phyloP scores from a whole-genome alignment of 2,888 invertebrate genomes.

The Cremastinae sp. region DNA sequence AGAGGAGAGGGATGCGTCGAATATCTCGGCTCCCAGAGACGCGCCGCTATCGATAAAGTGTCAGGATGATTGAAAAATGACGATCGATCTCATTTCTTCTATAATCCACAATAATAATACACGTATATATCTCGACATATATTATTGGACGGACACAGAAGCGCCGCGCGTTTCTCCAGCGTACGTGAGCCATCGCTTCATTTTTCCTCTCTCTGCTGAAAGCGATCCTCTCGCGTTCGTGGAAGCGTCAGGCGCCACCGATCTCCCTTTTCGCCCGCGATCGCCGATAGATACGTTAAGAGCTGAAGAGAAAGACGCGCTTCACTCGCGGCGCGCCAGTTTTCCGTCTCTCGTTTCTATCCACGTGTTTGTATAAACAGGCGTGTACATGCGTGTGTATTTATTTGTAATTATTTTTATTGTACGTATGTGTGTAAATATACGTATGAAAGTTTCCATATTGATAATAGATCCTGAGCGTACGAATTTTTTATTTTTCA shows the following conservation, averaged over 20 bases:
- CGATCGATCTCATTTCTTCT: slow-evolving; percentile 52
- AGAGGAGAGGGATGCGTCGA: slow-evolving; percentile 57
- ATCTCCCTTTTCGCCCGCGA: slow-evolving; percentile 52
- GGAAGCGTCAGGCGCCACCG: slow-evolving; percentile 62
- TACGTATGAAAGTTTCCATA: too few species aligned
- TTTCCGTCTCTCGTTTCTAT: too few species aligned
- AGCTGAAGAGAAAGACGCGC: slow-evolving; percentile 33
- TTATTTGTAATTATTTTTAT: too few species aligned
- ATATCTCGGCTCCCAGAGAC: slow-evolving; percentile 42
- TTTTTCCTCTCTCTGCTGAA: slow-evolving; percentile 42
- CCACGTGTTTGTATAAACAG: too few species aligned
- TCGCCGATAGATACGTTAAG: slow-evolving; percentile 61
- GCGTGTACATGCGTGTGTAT: too few species aligned
- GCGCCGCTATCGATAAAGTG: slow-evolving; percentile 55
- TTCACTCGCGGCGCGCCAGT: slow-evolving; percentile 34
- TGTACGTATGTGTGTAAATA: too few species aligned
- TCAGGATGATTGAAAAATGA: slow-evolving; percentile 61
- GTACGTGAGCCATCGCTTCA: slow-evolving; percentile 45
- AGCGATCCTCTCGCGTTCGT: slow-evolving; percentile 59
- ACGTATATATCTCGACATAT: background rate
- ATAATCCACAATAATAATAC: slow-evolving; percentile 18
- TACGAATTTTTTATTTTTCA: too few species aligned
- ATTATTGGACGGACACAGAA: slow-evolving; percentile 12
- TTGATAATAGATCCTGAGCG: too few species aligned
- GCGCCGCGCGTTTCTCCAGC: slow-evolving; percentile 34